Conservation (phyloP, 2,113 vertebrate genomes). For the Corythornis madagascariensis region DNA sequence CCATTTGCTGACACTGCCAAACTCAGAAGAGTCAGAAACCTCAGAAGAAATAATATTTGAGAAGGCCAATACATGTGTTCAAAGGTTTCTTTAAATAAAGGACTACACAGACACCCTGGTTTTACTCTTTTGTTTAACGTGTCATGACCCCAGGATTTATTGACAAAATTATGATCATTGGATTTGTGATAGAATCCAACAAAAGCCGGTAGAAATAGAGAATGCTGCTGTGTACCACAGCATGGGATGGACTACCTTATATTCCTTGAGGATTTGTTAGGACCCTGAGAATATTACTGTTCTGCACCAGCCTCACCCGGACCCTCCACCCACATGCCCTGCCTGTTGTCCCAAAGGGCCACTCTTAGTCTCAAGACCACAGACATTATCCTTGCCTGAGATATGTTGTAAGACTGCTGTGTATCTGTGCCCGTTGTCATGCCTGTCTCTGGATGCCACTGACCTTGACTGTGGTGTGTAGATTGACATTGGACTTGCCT, state of each 20-base stretch:
- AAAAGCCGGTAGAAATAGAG: background rate
- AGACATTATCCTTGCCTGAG: background rate
- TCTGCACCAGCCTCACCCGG: background rate
- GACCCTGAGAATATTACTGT: background rate
- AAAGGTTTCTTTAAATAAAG: background rate
- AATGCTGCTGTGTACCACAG: background rate
- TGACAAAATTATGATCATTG: background rate
- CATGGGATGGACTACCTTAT: background rate
- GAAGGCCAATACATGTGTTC: background rate
- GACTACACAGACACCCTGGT: background rate
- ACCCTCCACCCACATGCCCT: background rate
- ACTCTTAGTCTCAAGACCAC: background rate
- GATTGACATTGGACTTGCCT: background rate
- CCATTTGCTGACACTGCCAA: background rate
- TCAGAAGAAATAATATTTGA: background rate
- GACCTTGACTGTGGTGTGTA: background rate
- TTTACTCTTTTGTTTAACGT: background rate
- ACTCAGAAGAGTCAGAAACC: background rate
- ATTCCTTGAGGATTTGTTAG: background rate
- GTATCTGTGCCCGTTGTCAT: rapidly evolving
- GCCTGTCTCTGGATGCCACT: background rate
- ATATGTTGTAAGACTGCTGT: background rate
- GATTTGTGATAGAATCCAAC: background rate
- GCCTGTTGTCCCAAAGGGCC: background rate
- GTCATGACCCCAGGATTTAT: background rate